Evolutionary conservation across 2,888 invertebrate species (phyloP), one percentile per base, ranked within the genome.

Genomic region (Patella caerulea): DNA sequence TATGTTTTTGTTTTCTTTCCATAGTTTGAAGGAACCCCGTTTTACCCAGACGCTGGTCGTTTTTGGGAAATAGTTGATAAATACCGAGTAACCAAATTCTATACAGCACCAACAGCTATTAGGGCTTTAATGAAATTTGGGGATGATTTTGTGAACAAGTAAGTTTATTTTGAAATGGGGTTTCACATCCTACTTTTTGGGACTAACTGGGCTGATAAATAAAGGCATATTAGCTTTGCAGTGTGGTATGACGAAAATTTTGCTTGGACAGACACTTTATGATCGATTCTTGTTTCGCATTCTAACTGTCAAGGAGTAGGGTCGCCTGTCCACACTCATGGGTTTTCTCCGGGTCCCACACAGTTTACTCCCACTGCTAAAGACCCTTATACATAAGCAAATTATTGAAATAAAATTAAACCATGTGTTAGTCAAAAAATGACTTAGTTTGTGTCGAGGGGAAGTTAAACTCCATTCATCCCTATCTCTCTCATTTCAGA

Each of bases 91-190:
- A 95, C 94, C 73, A 98, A 98, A 92, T 98, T 99, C 92, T 99
- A 99, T 93, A 99, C 99, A 0, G 98, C 99, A 0, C 99, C 99
- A 0, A 99, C 99, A 4, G 99, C 98, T 19, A 97, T 99, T 81
- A 94, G 99, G 81, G 95, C 98, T 1, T 94, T 99, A 45, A 98
- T 98, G 97, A 98, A 97, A 91, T 97, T 95, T 89, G 98, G 97
- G 0, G 96, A 98, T 83, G 95, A 94, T 19, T 94, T 94, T 78
- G 97, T 98, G 2, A 94, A 94, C 84, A 96, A 94, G 93, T 94
- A 91, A 91, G 92, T 83, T 45, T 45, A 45, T 45, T 45, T 5
- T 4, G 1, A 70, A 29, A 59, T 24, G 9, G 29, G 7, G 45
- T 45, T 45, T 45, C 45, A 45, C 45, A 45, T 45, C 7, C 9